A percentile compares a stretch with the other conserved stretches of the same genome.
These are phyloP conservation scores for Lordiphosa collinella DNA, from an alignment of 1,140 invertebrate species.

Conservation along the genomic window DNA sequence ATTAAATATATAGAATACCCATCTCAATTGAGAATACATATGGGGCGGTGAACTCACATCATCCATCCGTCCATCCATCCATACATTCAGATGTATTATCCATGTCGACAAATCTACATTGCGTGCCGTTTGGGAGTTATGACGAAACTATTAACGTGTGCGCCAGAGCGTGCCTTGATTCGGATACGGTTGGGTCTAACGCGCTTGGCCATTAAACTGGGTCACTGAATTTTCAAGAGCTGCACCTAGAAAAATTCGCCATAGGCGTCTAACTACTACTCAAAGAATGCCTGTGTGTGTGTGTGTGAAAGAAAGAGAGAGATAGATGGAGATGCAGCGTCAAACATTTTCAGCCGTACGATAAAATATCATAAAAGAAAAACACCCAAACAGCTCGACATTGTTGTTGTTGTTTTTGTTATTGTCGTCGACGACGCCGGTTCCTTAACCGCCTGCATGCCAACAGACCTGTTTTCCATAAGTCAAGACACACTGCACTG, in stretches of 20 bases:
- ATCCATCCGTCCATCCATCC: background rate
- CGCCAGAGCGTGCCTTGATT: slow-evolving; percentile 47
- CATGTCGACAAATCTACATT: slow-evolving; percentile 50
- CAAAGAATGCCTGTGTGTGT: slow-evolving; percentile 2
- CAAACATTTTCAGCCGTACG: slow-evolving; percentile 40
- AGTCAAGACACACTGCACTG: slow-evolving; percentile 53
- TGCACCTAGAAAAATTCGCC: slow-evolving; percentile 64
- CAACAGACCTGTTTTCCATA: slow-evolving; percentile 74
- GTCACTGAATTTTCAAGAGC: slow-evolving; percentile 72
- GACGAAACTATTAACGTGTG: slow-evolving; percentile 71
- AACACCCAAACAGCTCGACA: slow-evolving; percentile 33
- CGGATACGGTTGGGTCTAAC: slow-evolving; percentile 13
- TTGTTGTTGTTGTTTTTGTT: slow-evolving; percentile 26
- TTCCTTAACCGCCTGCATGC: slow-evolving; percentile 61
- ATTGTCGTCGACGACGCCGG: slow-evolving; percentile 30
- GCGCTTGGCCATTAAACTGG: slow-evolving; percentile 50
- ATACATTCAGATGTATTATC: slow-evolving; percentile 4
- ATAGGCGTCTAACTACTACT: slow-evolving; percentile 21
- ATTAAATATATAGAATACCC: background rate
- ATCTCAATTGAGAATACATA: background rate
- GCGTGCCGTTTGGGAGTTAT: slow-evolving; percentile 47
- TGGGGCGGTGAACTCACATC: too few species aligned
- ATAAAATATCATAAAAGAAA: slow-evolving; percentile 28
- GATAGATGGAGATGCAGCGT: slow-evolving; percentile 8
- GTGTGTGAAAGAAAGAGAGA: background rate